Percentiles rank a stretch among this genome's conserved stretches.
Evolutionary conservation across 23 tunicate genomes (phyloP).

Genomic region (Corella eumyota): DNA sequence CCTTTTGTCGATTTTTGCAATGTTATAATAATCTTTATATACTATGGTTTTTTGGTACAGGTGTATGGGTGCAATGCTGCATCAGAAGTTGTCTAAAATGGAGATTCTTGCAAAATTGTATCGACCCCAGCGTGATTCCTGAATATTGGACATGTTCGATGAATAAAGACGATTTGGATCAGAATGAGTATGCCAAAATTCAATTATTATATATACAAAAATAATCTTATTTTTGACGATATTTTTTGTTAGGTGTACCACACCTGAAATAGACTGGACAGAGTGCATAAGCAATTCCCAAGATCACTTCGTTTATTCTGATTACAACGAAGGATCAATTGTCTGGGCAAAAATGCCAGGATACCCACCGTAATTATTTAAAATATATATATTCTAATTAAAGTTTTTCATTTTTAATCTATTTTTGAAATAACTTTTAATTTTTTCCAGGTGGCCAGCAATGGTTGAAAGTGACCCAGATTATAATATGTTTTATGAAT

Average conservation of each 20-base stretch:
- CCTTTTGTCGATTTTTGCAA: not conserved
- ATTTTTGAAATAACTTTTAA: no score
- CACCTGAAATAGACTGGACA: slow-evolving; percentile 71
- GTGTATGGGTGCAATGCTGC: slow-evolving; percentile 90
- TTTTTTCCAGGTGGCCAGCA: slow-evolving; percentile 98
- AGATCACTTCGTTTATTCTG: slow-evolving; percentile 56
- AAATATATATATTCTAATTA: no score
- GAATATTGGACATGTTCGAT: slow-evolving; percentile 68
- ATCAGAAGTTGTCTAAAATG: slow-evolving; percentile 52
- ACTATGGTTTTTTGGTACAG: slow-evolving; percentile 11
- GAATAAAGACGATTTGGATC: slow-evolving; percentile 34
- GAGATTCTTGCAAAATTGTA: slow-evolving; percentile 54
- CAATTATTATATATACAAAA: not conserved
- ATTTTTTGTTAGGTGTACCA: slow-evolving; percentile 50
- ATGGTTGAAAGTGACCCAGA: slow-evolving; percentile 93
- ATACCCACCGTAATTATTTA: slow-evolving; percentile 62
- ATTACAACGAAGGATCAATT: slow-evolving; percentile 66
- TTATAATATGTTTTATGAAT: slow-evolving; percentile 57
- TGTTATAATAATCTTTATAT: no score
- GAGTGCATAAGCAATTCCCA: slow-evolving; percentile 10
- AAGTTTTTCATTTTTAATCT: no score
- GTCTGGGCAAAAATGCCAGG: slow-evolving; percentile 95
- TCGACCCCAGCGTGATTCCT: slow-evolving; percentile 56
- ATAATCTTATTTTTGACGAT: no score
- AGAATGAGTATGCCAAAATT: slow-evolving; percentile 23